Evolutionary conservation across 2,113 vertebrate genomes (phyloP), one percentile per base, ranked within the genome.

Genomic region (Donacobius atricapilla): DNA sequence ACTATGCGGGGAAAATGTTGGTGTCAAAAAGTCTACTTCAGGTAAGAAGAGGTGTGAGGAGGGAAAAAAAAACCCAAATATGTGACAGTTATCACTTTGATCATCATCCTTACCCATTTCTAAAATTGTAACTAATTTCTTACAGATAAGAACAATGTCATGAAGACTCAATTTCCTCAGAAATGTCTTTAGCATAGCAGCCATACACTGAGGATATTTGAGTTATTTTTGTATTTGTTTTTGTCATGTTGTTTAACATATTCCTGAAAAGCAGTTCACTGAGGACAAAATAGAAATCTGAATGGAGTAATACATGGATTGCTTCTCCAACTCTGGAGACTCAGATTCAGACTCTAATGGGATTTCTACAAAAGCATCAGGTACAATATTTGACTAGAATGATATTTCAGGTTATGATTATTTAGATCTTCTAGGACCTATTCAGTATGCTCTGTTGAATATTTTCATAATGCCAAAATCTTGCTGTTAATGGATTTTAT

Each of bases 401-500:
- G 6, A 33, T 69, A 79, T 87, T 78, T 81, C 40, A 84, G 35
- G 40, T 45, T 53, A 65, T 53, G 81, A 69, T 89, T 83, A 54
- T 77, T 84, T 95, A 73, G 18, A 17, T 75, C 27, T 50, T 73
- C 45, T 45, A 25, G 19, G 33, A 66, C 21, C 7, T 57, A 37
- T 56, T 75, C 31, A 78, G 48, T 64, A 71, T 20, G 24, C 4
- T 78, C 57, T 75, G 18, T 66, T 91, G 9, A 21, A 16, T 78
- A 35, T 69, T 91, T 94, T 75, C 37, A 27, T 57, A 76, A 79
- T 48, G 16, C 7, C 35, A 44, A 83, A 84, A 84, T 93, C 25
- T 60, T 85, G 2, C 15, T 78, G 4, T 30, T 79, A 79, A 39
- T 71, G n/a, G 48, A 84, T 92, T 94, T 93, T 91, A n/a, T 87